phyloP scores from a whole-genome alignment of 1,140 invertebrate genomes.

The Pseudachorutes palmiensis region DNA sequence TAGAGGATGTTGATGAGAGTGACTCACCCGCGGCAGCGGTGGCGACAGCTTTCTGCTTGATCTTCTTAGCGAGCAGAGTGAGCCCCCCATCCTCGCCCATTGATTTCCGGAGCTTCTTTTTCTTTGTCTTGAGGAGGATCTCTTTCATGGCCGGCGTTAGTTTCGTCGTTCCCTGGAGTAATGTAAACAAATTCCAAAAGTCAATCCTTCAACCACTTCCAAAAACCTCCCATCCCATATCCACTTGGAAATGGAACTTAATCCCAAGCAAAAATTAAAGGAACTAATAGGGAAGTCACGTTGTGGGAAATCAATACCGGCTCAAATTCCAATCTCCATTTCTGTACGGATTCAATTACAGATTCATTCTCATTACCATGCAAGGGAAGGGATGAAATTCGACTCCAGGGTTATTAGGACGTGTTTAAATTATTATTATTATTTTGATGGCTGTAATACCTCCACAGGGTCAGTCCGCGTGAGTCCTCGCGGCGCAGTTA shows the following conservation, averaged over 20 bases:
- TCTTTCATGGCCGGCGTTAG: constrained; percentile 33
- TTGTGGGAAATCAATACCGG: too few relatives aligned
- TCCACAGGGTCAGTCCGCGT: background rate
- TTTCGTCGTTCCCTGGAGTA: constrained; percentile 20
- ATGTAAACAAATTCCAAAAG: constrained; percentile 14
- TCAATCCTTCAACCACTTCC: background rate
- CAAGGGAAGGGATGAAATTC: too few relatives aligned
- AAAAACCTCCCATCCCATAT: too few relatives aligned
- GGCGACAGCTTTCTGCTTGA: constrained; percentile 9
- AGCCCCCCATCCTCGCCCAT: background rate
- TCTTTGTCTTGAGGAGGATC: constrained; percentile 18
- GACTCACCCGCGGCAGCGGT: constrained; percentile 6
- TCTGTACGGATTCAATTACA: too few relatives aligned
- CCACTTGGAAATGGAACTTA: too few relatives aligned
- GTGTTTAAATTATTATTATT: too few relatives aligned
- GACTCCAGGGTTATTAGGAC: too few relatives aligned
- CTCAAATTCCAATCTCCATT: too few relatives aligned
- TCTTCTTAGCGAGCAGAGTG: constrained; percentile 1
- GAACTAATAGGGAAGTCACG: too few relatives aligned
- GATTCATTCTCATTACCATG: too few relatives aligned
- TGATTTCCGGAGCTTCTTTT: constrained; percentile 14
- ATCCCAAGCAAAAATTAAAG: too few relatives aligned
- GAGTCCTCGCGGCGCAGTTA: background rate
- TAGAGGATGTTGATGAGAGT: background rate
- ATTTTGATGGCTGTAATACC: background rate